Evolutionary conservation across 2,797 vertebrate species (phyloP), one percentile per base, ranked within the genome.

Genomic region (Chaenodraco wilsoni): DNA sequence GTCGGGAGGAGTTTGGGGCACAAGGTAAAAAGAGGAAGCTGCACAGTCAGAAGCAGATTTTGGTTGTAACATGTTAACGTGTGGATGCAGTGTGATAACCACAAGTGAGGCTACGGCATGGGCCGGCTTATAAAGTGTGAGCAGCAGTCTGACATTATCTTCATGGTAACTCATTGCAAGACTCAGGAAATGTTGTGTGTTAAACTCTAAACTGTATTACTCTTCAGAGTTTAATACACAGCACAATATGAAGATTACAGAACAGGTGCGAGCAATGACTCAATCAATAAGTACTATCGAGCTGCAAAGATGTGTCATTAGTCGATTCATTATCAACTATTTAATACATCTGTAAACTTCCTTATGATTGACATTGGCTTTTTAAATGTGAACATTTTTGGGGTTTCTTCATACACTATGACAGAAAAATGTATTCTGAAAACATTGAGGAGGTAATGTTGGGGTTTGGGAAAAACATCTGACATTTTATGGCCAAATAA

Each of bases 11-110:
- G 1, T 21, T 50, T 48, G 9, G 33, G 33, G 33, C 33, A 27
- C 7, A 40, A 45, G 19, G 16, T 1, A 40, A 68, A 15, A 55
- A 1, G 12, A 31, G 72, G 68, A 84, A 78, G 79, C 45, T 54
- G 5, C 4, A 49, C 9, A 43, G 17, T 64, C 1, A 57, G 31
- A 73, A 45, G 45, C 8, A 65, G 27, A 49, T 6, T 11, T 17
- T 19, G 27, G 5, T 52, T 46, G 71, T 13, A 16, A 19, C 19
- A 57, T 50, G 21, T 45, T 51, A 4, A 45, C 12, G 2, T n/a
- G 0, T 31, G 27, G 41, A 27, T 17, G 31, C 1, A 5, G 7
- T 45, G 0, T 65, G 5, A 56, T 8, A 57, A 67, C 59, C 74
- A 73, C 50, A 51, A 9, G 27, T 51, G 14, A 6, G 10, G 6